Evolutionary conservation across 2,888 invertebrate genomes (phyloP).

Genomic region (Melitaea athalia): DNA sequence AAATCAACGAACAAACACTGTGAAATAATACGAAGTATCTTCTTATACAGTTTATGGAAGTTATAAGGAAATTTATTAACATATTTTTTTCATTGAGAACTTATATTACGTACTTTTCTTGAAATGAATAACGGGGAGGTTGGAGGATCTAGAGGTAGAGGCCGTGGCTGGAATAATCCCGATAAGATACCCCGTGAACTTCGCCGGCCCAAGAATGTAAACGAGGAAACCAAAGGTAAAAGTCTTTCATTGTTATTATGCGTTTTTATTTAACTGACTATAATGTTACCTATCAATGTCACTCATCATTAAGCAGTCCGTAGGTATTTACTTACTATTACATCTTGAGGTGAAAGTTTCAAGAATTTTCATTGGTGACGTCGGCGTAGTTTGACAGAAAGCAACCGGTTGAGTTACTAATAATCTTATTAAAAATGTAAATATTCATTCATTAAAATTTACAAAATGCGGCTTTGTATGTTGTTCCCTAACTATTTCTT

Average conservation of each 20-base stretch:
- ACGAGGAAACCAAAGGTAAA: conserved; percentile 69
- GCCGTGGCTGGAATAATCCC: conserved; percentile 77
- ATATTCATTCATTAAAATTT: conserved; percentile 12
- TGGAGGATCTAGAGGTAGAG: conserved; percentile 77
- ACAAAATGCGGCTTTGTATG: background rate
- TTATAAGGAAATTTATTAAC: conserved; percentile 51
- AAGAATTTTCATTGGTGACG: conserved; percentile 77
- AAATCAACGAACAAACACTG: conserved; percentile 43
- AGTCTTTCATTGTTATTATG: conserved; percentile 7
- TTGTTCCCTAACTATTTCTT: background rate
- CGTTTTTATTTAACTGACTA: background rate
- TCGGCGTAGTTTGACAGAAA: conserved; percentile 64
- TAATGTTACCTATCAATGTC: conserved; percentile 40
- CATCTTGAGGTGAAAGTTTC: conserved; percentile 73
- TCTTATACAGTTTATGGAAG: conserved; percentile 65
- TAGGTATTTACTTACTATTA: background rate
- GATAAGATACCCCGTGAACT: conserved; percentile 76
- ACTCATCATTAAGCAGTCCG: conserved; percentile 55
- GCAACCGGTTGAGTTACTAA: conserved; percentile 45
- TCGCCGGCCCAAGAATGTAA: conserved; percentile 66
- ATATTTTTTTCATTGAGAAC: conserved; percentile 47
- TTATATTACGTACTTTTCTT: conserved; percentile 46
- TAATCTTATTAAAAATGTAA: background rate
- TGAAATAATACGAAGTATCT: conserved; percentile 28
- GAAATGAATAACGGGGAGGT: conserved; percentile 81